Base-by-base conservation (phyloP, 1,140 invertebrate species). In the Brachionus koreanus region DNA sequence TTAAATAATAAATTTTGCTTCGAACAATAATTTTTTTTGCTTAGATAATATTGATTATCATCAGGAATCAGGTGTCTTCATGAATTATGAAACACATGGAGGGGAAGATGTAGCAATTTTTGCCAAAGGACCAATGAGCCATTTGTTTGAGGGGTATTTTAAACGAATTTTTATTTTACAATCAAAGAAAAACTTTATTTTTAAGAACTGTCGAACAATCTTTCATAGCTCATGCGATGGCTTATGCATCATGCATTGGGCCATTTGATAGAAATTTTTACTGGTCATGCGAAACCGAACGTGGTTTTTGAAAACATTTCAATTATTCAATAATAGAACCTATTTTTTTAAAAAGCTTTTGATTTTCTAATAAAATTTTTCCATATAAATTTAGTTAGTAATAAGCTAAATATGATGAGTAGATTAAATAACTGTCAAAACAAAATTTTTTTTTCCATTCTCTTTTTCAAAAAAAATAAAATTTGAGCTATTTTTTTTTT, bases 81-180 rank as follows among this genome's bases (percentile, higher is more conserved):
- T 92, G 33, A 91, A 92, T 83, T 92, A 92, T 84, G 87, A 88
- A 74, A 88, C 83, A n/a, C 84, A 84, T 83, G 84, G 84, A 49
- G 84, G 83, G 2, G 84, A 84, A 49, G 84, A 84, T 79, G 84
- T 84, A 12, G 84, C 85, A 3, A 84, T 87, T n/a, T 86, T 86
- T 65, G 84, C 85, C 6, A 83, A 25, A n/a, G 94, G 95, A 81
- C 93, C 94, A 2, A 92, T 92, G 86, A 91, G 93, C 0, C 93
- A 96, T 88, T 87, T 96, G 6, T 93, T 96, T 85, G 92, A 74
- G 9, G 69, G 69, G 69, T 74, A 74, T 13, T 23, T 5, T 13
- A 23, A 19, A 23, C 19, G 23, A 72, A 9, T 25, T 43, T 16
- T 10, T 25, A 12, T 4, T 9, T 74, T 46, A 25, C 43, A 12